phyloP scores from a whole-genome alignment of 2,113 vertebrate species.

The Neotoma lepida region DNA sequence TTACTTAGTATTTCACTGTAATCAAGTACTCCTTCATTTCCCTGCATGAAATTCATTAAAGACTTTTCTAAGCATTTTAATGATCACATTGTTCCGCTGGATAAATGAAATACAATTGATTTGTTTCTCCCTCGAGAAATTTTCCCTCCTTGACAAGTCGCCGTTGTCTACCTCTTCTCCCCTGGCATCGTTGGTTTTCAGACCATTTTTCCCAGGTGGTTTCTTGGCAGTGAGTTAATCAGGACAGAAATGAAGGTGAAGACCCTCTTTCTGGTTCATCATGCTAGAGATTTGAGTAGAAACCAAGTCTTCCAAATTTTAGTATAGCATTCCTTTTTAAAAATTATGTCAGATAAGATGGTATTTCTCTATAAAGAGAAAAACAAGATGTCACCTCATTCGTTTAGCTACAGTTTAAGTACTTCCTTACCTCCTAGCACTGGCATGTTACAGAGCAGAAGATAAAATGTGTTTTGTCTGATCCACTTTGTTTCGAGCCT shows the following conservation, averaged over 20 bases:
- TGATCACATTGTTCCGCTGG: background rate
- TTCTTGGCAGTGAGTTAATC: background rate
- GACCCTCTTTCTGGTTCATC: background rate
- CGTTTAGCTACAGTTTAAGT: background rate
- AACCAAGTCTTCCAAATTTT: background rate
- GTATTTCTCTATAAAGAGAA: background rate
- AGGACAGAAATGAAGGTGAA: background rate
- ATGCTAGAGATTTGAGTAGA: background rate
- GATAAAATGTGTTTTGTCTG: constrained; percentile 5
- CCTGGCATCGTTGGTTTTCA: background rate
- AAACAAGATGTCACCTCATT: background rate
- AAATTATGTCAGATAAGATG: constrained; percentile 16
- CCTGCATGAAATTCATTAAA: background rate
- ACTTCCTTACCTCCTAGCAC: background rate
- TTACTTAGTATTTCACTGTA: background rate
- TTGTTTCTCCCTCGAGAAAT: background rate
- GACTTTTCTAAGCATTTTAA: background rate
- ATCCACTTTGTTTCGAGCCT: constrained; percentile 35
- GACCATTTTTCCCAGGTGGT: constrained; percentile 8
- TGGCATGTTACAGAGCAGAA: background rate
- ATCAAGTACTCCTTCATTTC: background rate
- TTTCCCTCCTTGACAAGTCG: background rate
- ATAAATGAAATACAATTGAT: background rate
- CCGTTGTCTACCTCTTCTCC: background rate
- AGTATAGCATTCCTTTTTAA: background rate